phyloP scores from a whole-genome alignment of 2,888 invertebrate species.

The Morpho helenor region DNA sequence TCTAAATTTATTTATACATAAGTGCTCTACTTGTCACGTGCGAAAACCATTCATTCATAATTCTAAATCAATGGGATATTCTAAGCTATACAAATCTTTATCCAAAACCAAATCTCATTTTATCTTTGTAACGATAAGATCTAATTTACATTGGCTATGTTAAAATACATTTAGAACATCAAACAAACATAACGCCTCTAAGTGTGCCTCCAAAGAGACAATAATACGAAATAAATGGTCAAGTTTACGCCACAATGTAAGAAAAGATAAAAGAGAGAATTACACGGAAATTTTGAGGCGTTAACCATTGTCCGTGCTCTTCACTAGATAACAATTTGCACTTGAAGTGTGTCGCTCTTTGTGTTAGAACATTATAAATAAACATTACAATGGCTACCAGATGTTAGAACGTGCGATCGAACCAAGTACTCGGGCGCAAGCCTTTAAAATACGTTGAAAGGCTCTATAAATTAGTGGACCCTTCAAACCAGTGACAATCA shows the following conservation, averaged over 20 bases:
- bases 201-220: constrained; percentile 56
- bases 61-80: constrained; percentile 38
- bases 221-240: constrained; percentile 70
- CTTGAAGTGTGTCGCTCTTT: constrained; percentile 60
- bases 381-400: constrained; percentile 67
- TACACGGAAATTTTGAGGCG: constrained; percentile 74
- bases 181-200: constrained; percentile 63
- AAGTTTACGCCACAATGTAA: constrained; percentile 64
- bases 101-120: background rate
- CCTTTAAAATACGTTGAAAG: constrained; percentile 38
- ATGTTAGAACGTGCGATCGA: constrained; percentile 45
- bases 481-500: constrained; percentile 35
- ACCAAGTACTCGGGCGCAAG: constrained; percentile 42
- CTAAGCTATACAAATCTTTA: no score
- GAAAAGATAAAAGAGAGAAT: constrained; percentile 69
- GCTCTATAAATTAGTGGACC: constrained; percentile 21
- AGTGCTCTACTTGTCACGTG: constrained; percentile 51
- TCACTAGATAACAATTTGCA: constrained; percentile 74
- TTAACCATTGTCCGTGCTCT: constrained; percentile 58
- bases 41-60: constrained; percentile 68
- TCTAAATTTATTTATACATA: no score
- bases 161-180: constrained; percentile 8
- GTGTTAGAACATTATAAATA: constrained; percentile 66
- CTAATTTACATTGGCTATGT: background rate
- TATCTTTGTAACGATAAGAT: background rate